Base-by-base conservation (phyloP, 2,113 vertebrate genomes). In the Xiphorhynchus elegans region DNA sequence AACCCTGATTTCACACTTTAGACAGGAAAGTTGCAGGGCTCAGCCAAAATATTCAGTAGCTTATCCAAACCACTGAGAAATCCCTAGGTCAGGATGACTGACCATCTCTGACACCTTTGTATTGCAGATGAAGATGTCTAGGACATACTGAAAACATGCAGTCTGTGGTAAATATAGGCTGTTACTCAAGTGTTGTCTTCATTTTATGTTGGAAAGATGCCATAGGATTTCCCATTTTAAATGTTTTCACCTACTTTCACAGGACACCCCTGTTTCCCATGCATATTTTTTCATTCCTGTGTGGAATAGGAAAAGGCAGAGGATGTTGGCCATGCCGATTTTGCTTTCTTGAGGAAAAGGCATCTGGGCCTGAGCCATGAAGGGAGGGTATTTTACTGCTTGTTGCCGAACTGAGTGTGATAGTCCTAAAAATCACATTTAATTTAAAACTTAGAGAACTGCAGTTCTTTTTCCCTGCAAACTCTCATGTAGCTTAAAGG, bases 331-430 rank as follows among this genome's bases (percentile, higher is more conserved):
- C 89, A 69, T 5, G 26, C 17, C 59, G 82, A 68, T 58, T 84
- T 89, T 85, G 33, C 37, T 72, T 93, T 86, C 81, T 63, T 89
- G 84, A 96, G 83, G 89, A 92, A 94, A 94, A 96, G 87, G 13
- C 40, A 72, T 18, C 10, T 90, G 58, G 26, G 28, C 28, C 55
- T 59, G 89, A 89, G 55, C 44, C 77, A 70, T 66, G 17, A 50
- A 92, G 39, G 76, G 81, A 60, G n/a, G 7, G 1, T 42, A 37
- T 89, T 80, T 79, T 52, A 53, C 21, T 55, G 37, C 40, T 46
- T 70, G 24, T 28, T 88, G 62, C 21, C 55, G 69, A 73, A 87
- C 15, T 58, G 29, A n/a, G 24, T 24, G 49, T 62, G 50, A 33
- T 84, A 75, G 31, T 35, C 74, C 84, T 52, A 29, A 76, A 78